Conservation (phyloP, 2,113 vertebrate species). For the Gymnocephalus cernua region DNA sequence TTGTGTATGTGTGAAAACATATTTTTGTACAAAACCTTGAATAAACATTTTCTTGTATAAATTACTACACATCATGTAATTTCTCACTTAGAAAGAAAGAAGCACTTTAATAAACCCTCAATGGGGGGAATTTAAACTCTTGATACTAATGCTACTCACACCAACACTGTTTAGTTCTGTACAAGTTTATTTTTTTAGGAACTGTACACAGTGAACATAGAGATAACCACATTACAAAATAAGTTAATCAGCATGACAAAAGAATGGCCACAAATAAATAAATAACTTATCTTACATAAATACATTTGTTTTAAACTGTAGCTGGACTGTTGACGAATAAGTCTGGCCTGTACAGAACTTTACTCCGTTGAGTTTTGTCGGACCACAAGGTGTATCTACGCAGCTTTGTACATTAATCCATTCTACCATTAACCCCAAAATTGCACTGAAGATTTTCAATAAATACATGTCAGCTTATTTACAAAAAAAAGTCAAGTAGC, state of each 20-base stretch:
- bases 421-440: not conserved
- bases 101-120: too few relatives aligned
- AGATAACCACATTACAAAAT: slow-evolving; percentile 62
- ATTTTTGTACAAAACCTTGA: slow-evolving; percentile 32
- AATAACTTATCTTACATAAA: slow-evolving; percentile 86
- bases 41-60: slow-evolving; percentile 28
- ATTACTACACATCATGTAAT: not conserved
- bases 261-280: slow-evolving; percentile 83
- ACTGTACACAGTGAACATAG: slow-evolving; percentile 38
- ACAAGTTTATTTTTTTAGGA: slow-evolving; percentile 55
- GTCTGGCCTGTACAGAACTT: slow-evolving; percentile 18
- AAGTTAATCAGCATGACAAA: slow-evolving; percentile 71
- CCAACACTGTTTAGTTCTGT: not conserved
- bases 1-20: slow-evolving; percentile 5
- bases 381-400: not conserved
- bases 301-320: slow-evolving; percentile 49
- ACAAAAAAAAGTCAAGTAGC: slow-evolving; percentile 58
- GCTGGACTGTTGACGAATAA: not conserved
- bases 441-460: slow-evolving; percentile 39
- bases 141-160: not conserved
- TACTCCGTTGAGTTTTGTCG: slow-evolving; percentile 25
- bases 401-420: slow-evolving; percentile 25
- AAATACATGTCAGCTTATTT: slow-evolving; percentile 55
- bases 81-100: not conserved
- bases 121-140: not conserved